Evolutionary conservation across 2,113 vertebrate genomes (phyloP), one percentile per base, ranked within the genome.

Genomic region (Patagioenas fasciata): DNA sequence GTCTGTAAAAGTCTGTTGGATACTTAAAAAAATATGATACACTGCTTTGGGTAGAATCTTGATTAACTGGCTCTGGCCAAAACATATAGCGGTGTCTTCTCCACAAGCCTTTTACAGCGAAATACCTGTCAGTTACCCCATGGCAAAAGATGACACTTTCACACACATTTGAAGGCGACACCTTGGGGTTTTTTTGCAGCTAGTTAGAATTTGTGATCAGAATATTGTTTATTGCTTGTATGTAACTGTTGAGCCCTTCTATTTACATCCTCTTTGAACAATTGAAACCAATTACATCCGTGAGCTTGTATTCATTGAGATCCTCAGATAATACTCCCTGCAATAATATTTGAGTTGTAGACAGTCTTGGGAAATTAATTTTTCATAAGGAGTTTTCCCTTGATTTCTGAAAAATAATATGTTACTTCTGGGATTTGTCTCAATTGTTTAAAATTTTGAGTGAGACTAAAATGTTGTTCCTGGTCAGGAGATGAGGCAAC

Each of bases 181-280:
- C 31, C 16, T 62, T 47, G 42, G 40, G 16, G 7, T 47, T 13
- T 53, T 89, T 50, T 74, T 34, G 25, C 40, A 82, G 1, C 34
- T 24, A 19, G 36, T 62, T 91, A 32, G 23, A 51, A 36, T 71
- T 75, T 69, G 36, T 61, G 32, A 69, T 85, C 61, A 44, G 56
- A 20, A 11, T 34, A 7, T 40, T 1, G 0, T 36, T 86, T 65
- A 23, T 66, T 80, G 40, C 23, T 79, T 0, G 0, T 36, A 47
- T 13, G 28, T 69, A 64, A 20, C 56, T 73, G 34, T 31, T 82
- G 80, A 89, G 47, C 66, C 47, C 53, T 79, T 78, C 26, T 82
- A 2, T 61, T 70, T 64, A 6, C 8, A 48, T 54, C 34, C 50
- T 54, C 38, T 69, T 73, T 42, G 56, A 73, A 42, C 54, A 79